A percentile compares a stretch with the other conserved stretches of the same genome.
These are phyloP conservation scores for Sander lucioperca DNA, from an alignment of 2,113 vertebrate genomes.

Conservation along the genomic window DNA sequence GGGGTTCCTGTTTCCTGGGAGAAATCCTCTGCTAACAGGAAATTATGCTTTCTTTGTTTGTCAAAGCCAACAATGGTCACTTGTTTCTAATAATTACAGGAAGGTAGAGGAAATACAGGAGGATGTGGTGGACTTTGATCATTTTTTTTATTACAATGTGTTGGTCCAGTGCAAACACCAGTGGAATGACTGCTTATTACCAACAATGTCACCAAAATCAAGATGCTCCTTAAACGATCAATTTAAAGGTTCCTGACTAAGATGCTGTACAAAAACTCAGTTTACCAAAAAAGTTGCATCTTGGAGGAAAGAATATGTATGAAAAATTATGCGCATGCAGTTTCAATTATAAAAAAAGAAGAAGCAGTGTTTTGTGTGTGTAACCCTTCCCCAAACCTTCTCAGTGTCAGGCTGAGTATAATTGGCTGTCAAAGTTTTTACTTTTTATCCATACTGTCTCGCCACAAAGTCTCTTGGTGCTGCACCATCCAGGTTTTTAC, in stretches of 20 bases:
- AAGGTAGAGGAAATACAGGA: slow-evolving; percentile 23
- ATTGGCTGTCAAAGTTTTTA: slow-evolving; percentile 39
- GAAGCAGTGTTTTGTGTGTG: background rate
- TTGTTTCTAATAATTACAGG: slow-evolving; percentile 53
- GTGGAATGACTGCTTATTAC: slow-evolving; percentile 14
- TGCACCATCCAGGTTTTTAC: slow-evolving; percentile 20
- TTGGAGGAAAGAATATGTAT: background rate
- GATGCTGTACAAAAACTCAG: background rate
- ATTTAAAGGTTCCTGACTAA: background rate
- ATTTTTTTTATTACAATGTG: slow-evolving; percentile 41
- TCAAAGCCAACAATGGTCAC: slow-evolving; percentile 28
- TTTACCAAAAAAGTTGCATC: background rate
- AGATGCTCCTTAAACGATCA: background rate
- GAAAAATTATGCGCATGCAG: background rate
- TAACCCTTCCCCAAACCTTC: slow-evolving; percentile 23
- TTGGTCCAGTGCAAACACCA: slow-evolving; percentile 25
- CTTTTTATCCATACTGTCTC: slow-evolving; percentile 8
- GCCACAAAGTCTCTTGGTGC: background rate
- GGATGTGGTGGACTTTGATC: slow-evolving; percentile 13
- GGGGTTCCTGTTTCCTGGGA: slow-evolving; percentile 51
- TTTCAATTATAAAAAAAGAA: slow-evolving; percentile 5
- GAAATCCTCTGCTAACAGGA: slow-evolving; percentile 58
- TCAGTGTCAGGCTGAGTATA: slow-evolving; percentile 20
- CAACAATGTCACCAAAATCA: background rate
- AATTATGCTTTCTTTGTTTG: slow-evolving; percentile 42